Percentiles rank a stretch among this genome's conserved stretches.
Evolutionary conservation across 2,888 invertebrate species (phyloP).

Genomic region (Choreutis nemorana): DNA sequence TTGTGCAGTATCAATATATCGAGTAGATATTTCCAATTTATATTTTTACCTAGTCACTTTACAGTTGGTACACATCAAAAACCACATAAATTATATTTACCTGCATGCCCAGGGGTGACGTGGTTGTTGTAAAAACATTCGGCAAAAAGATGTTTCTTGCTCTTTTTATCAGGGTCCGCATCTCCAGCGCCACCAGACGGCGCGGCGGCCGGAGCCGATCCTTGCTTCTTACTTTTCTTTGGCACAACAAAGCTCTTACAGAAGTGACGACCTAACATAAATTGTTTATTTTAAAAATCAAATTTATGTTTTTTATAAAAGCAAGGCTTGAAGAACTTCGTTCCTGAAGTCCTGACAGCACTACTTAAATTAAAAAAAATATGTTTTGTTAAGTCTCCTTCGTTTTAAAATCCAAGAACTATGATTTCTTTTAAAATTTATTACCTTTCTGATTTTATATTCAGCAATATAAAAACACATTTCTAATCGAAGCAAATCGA

Average conservation of each 20-base stretch:
- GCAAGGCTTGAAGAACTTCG: too few relatives aligned
- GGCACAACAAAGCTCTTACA: constrained; percentile 37
- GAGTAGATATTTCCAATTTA: background rate
- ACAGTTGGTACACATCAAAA: background rate
- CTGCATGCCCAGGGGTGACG: constrained; percentile 51
- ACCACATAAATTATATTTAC: constrained; percentile 16
- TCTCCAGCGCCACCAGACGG: constrained; percentile 25
- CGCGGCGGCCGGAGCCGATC: constrained; percentile 14
- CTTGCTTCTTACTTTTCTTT: constrained; percentile 34
- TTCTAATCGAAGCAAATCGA: too few relatives aligned
- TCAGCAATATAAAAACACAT: too few relatives aligned
- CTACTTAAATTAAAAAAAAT: too few relatives aligned
- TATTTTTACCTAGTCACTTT: background rate
- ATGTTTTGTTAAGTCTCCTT: too few relatives aligned
- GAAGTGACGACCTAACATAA: constrained; percentile 44
- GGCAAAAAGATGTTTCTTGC: constrained; percentile 41
- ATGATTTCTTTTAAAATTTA: too few relatives aligned
- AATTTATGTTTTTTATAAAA: too few relatives aligned
- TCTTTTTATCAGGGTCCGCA: constrained; percentile 32
- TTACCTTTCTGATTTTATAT: too few relatives aligned
- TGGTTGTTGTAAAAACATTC: constrained; percentile 48
- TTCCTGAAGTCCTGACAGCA: too few relatives aligned
- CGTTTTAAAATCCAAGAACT: too few relatives aligned
- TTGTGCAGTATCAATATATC: too few relatives aligned
- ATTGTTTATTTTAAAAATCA: background rate